Evolutionary conservation across 2,113 vertebrate genomes (phyloP), one percentile per base, ranked within the genome.

Genomic region (Nycticorax nycticorax): DNA sequence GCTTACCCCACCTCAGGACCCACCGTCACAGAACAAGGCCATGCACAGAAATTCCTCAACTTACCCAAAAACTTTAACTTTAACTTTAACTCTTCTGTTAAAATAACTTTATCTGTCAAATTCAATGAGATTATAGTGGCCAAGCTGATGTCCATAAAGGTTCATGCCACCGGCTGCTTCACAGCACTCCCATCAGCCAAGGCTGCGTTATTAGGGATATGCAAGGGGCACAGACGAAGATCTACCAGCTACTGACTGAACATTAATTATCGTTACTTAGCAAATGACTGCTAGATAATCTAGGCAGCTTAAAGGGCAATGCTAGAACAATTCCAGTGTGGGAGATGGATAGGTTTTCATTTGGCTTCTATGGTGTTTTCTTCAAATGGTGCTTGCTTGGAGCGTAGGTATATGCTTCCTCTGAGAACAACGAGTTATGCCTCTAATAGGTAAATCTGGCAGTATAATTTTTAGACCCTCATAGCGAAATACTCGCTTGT

Each of bases 391-490:
- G 7, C 39, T 83, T 86, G 48, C 75, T 73, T 69, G 27, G 35
- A 66, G 22, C 3, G 0, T 26, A 66, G n/a, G 28, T 69, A 41
- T 48, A 91, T 80, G 19, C 26, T 80, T 37, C 85, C 79, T 53
- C 68, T 66, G 85, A 80, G 94, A 96, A 60, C 24, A 35, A 67
- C 0, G 10, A 81, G 68, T 91, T 92, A 80, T 53, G 27, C 8
- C 23, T 76, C 35, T 80, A 77, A 80, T 17, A 80, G 75, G 50
- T 74, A 87, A 91, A 89, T 66, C 24, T 69, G 41, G 27, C 50
- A 80, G 68, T 52, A 69, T 43, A 69, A 87, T 80, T 94, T 92
- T 94, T 73, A 89, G 68, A 80, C 19, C 12, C 75, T 83, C 24
- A 57, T 27, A 88, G 21, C 69, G 35, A 91, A 95, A 78, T 83